Evolutionary conservation across 2,888 invertebrate genomes (phyloP).

Genomic region (Drosophila merina): DNA sequence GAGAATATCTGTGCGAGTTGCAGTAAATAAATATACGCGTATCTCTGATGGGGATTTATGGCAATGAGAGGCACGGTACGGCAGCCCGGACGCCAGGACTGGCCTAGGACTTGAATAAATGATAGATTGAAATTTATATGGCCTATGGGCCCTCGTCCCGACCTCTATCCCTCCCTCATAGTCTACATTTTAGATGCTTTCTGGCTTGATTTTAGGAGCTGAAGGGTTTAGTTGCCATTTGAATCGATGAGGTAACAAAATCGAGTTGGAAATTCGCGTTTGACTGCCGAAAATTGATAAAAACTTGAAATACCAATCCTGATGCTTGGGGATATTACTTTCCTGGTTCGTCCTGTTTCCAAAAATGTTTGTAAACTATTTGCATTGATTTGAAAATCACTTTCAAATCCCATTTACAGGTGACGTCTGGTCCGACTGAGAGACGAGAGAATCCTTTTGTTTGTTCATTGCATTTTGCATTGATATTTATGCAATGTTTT

Average conservation of each 20-base stretch:
- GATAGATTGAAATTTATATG: conserved; percentile 80
- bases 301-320: not conserved
- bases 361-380: conserved; percentile 36
- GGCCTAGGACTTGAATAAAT: conserved; percentile 77
- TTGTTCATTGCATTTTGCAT: conserved; percentile 47
- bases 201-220: conserved; percentile 39
- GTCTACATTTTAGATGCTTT: too few species aligned
- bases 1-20: conserved; percentile 65
- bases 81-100: conserved; percentile 50
- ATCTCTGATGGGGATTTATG: conserved; percentile 80
- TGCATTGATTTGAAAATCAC: conserved; percentile 63
- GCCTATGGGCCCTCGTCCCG: conserved; percentile 40
- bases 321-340: conserved; percentile 27
- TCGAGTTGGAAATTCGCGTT: conserved; percentile 28
- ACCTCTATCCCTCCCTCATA: not conserved
- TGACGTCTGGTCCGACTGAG: not conserved
- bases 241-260: conserved; percentile 62
- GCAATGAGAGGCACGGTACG: conserved; percentile 58
- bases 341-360: conserved; percentile 5
- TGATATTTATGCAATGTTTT: conserved; percentile 39
- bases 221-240: conserved; percentile 40
- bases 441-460: conserved; percentile 31
- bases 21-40: conserved; percentile 79
- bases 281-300: conserved; percentile 3
- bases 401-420: conserved; percentile 49